These are phyloP conservation scores for Lamellibrachia columna DNA, from an alignment of 2,888 invertebrate genomes.

Conservation along the genomic window DNA sequence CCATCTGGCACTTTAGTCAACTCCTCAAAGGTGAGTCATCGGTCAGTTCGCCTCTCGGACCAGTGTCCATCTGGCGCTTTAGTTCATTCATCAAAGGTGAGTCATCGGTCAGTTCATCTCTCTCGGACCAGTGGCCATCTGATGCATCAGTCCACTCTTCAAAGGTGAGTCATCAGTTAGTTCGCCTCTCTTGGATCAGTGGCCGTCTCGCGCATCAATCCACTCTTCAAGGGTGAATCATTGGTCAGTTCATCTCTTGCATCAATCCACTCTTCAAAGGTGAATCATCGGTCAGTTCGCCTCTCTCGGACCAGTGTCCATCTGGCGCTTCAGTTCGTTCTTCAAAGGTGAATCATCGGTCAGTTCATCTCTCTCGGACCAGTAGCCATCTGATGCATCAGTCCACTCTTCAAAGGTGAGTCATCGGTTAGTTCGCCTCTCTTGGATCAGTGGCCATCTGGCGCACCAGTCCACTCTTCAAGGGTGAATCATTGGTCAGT, in stretches of 20 bases:
- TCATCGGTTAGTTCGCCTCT: conserved; percentile 53
- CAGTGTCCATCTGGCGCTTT: conserved; percentile 57
- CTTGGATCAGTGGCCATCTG: conserved; percentile 58
- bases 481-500: conserved; percentile 36
- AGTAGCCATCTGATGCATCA: conserved; percentile 57
- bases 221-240: no score
- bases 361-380: conserved; percentile 60
- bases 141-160: conserved; percentile 54
- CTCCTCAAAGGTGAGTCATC: conserved; percentile 44
- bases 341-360: conserved; percentile 45
- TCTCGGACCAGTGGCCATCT: conserved; percentile 57
- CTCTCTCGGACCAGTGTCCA: conserved; percentile 57
- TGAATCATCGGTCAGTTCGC: conserved; percentile 54
- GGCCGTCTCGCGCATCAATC: no score
- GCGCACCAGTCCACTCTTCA: conserved; percentile 53
- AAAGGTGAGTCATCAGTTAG: conserved; percentile 41
- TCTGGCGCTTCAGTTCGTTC: conserved; percentile 55
- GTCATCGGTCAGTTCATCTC: conserved; percentile 54
- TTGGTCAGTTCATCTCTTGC: conserved; percentile 59
- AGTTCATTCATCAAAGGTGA: conserved; percentile 50
- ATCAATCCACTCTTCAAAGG: conserved; percentile 36
- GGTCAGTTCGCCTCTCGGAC: conserved; percentile 59
- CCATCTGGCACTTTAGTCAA: conserved; percentile 57
- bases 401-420: conserved; percentile 49
- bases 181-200: conserved; percentile 57